Conservation (phyloP, 2,113 vertebrate genomes). For the Aegypius monachus region DNA sequence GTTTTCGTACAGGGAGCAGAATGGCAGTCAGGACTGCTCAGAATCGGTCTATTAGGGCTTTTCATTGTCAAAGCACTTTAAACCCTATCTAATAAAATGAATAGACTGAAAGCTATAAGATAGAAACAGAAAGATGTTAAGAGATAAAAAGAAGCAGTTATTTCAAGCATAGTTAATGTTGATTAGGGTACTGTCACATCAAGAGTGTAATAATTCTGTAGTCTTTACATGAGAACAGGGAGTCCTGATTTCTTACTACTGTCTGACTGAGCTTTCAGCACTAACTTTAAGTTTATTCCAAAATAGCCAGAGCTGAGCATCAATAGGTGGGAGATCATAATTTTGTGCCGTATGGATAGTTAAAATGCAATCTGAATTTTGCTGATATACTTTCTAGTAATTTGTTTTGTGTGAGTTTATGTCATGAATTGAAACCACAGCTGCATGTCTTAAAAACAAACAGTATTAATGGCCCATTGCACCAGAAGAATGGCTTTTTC, state of each 20-base stretch:
- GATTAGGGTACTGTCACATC: not conserved
- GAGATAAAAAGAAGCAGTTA: not conserved
- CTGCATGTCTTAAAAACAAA: not conserved
- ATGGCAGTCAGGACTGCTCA: not conserved
- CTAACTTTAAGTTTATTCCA: not conserved
- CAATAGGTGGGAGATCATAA: not conserved
- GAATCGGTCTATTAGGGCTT: fast-evolving
- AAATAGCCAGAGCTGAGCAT: not conserved
- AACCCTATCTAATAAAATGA: not conserved
- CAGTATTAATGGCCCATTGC: not conserved
- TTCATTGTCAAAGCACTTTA: not conserved
- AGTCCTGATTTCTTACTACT: not conserved
- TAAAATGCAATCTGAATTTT: not conserved
- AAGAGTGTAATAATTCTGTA: not conserved
- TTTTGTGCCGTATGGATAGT: not conserved
- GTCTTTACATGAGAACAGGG: not conserved
- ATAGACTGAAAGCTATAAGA: not conserved
- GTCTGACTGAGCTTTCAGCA: not conserved
- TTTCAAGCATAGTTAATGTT: not conserved
- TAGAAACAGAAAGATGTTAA: not conserved
- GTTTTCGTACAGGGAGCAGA: not conserved
- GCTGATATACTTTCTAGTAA: not conserved
- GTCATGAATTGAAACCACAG: not conserved
- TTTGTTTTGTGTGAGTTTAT: not conserved
- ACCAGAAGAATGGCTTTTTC: not conserved